Base-by-base conservation (phyloP, 1,140 invertebrate genomes). In the Caenorhabditis inopinata region DNA sequence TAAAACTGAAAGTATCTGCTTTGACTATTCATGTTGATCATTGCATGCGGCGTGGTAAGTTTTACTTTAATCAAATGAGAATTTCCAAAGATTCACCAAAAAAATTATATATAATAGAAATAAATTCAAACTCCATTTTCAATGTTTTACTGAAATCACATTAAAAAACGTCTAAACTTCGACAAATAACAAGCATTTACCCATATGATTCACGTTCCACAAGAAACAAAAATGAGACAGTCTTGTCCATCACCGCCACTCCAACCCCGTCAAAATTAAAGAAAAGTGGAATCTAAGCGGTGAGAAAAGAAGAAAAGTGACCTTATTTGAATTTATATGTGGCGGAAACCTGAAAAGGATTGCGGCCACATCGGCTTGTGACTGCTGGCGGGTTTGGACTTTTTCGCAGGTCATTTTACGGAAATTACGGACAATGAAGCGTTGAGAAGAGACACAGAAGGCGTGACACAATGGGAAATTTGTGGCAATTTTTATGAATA, bases 331-430 rank as follows among this genome's bases (percentile, higher is more conserved):
- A 68, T 68, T 29, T 29, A 16, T 16, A 58, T 32, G 23, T 51
- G 53, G 14, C 32, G 32, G 38, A 58, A 68, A 68, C 58, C 58
- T 68, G 58, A 68, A 68, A 58, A 42, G 58, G 58, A 68, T 68
- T 68, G 58, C 58, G 58, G 58, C 38, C n/a, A n/a, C n/a, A n/a
- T 16, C 12, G 32, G n/a, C n/a, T 29, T 14, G 18, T 29, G 9
- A 29, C n/a, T 68, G 58, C 9, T 32, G 58, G n/a, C 23, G 18
- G 27, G 49, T 25, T 21, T n/a, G 27, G 35, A 58, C 35, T 14
- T 29, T 68, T 68, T 29, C 58, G 58, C 58, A 68, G 38, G 58
- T 68, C 58, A 9, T 68, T 68, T 68, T 68, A 68, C 58, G 58
- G 58, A 68, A 42, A 68, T 2, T n/a, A 58, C n/a, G n/a, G 16